These are phyloP conservation scores for Sebastes diaconus DNA, from an alignment of 2,797 vertebrate genomes.

Conservation along the genomic window DNA sequence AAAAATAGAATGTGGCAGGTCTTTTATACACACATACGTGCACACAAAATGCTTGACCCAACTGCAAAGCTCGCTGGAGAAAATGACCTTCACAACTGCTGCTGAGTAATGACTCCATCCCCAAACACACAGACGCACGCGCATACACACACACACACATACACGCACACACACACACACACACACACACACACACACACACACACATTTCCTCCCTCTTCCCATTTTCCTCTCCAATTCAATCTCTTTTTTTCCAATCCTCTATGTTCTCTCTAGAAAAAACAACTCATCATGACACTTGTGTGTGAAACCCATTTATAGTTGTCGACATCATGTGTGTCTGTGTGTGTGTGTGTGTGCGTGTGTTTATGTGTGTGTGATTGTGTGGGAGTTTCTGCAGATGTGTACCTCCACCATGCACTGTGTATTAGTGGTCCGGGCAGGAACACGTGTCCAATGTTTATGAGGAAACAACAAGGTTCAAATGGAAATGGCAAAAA, in stretches of 20 bases:
- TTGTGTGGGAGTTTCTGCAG: background rate
- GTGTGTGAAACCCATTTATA: background rate
- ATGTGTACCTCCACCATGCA: background rate
- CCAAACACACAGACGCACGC: background rate
- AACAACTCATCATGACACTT: background rate
- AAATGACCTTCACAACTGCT: constrained; percentile 62
- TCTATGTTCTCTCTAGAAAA: background rate
- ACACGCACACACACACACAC: background rate
- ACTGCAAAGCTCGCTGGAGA: constrained; percentile 17
- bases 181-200: background rate
- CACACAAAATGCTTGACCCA: constrained; percentile 37
- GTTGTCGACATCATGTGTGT: background rate
- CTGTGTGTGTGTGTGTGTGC: background rate
- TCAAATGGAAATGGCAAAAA: constrained; percentile 22
- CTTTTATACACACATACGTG: background rate
- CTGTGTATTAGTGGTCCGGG: no score
- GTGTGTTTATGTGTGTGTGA: background rate
- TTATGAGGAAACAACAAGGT: constrained; percentile 14
- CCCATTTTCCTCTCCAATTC: background rate
- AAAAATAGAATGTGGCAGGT: background rate
- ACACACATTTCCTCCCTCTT: background rate
- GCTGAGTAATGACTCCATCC: constrained; percentile 37
- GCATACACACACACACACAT: background rate
- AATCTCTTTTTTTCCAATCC: constrained; percentile 1
- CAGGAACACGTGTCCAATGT: background rate